Conservation (phyloP, 37 sponge, comb jelly and placozoan species). For the Petrosia ficiformis region DNA sequence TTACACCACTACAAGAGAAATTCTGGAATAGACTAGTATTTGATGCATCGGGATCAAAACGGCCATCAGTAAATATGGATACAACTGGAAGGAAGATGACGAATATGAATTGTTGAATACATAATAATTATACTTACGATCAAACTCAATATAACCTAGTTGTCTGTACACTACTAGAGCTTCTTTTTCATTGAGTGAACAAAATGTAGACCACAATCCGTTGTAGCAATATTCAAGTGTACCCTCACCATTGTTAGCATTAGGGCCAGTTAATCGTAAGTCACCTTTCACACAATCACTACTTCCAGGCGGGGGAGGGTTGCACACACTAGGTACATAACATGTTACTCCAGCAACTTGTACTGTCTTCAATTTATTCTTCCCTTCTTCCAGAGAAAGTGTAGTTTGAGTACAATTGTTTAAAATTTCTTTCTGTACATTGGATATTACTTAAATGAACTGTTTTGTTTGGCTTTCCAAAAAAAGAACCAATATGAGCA, state of each 20-base stretch:
- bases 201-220: not conserved
- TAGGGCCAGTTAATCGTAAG: not conserved
- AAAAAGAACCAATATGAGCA: not conserved
- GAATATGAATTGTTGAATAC: too few relatives aligned
- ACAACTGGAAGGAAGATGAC: not conserved
- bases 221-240: constrained; percentile 3
- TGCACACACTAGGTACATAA: not conserved
- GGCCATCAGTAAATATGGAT: constrained; percentile 1
- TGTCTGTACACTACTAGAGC: not conserved
- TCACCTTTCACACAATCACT: not conserved
- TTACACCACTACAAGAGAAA: not conserved
- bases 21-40: not conserved
- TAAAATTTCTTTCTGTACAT: not conserved
- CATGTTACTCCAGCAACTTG: constrained; percentile 2
- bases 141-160: not conserved
- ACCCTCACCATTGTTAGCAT: not conserved
- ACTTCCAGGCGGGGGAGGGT: not conserved
- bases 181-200: not conserved
- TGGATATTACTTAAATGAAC: not conserved
- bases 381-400: not conserved
- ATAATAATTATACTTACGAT: not conserved
- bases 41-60: not conserved
- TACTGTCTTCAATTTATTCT: not conserved
- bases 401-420: not conserved
- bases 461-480: constrained; percentile 12